Conservation (phyloP, 2,888 invertebrate species). For the Yponomeuta sedellus region DNA sequence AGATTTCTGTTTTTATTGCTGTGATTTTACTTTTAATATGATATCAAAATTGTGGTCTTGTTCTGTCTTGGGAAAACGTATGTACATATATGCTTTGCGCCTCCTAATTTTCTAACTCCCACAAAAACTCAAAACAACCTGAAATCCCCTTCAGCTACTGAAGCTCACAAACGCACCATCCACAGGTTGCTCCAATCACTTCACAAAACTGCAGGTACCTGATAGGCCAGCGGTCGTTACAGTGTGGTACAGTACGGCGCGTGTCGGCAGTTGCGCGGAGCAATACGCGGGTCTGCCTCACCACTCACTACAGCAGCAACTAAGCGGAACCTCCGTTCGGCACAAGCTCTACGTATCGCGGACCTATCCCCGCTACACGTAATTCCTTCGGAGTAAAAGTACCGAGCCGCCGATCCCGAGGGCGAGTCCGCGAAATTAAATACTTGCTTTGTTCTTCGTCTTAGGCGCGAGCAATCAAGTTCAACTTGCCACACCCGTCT, state of each 20-base stretch:
- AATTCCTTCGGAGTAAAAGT: slow-evolving; percentile 68
- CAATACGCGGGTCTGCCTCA: slow-evolving; percentile 34
- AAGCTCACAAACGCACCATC: not conserved
- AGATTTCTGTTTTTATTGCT: no score
- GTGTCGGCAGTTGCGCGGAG: not conserved
- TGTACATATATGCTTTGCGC: no score
- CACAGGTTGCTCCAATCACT: not conserved
- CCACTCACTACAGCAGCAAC: slow-evolving; percentile 33
- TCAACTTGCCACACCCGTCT: not conserved
- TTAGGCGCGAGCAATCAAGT: not conserved
- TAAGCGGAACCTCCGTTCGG: slow-evolving; percentile 34
- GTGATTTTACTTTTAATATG: no score
- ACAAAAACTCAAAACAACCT: no score
- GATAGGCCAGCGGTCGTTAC: not conserved
- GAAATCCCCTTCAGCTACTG: no score
- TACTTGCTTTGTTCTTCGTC: not conserved
- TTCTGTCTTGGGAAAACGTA: no score
- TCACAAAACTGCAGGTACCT: not conserved
- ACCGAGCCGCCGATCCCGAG: slow-evolving; percentile 47
- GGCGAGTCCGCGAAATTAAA: slow-evolving; percentile 37
- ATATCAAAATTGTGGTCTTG: no score
- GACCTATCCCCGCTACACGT: slow-evolving; percentile 17
- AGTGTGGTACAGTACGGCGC: not conserved
- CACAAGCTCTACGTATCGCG: slow-evolving; percentile 38
- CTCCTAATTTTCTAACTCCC: no score